A percentile compares a stretch with the other conserved stretches of the same genome.
phyloP scores from a whole-genome alignment of 2,888 invertebrate genomes.

The Lottia gigantea region DNA sequence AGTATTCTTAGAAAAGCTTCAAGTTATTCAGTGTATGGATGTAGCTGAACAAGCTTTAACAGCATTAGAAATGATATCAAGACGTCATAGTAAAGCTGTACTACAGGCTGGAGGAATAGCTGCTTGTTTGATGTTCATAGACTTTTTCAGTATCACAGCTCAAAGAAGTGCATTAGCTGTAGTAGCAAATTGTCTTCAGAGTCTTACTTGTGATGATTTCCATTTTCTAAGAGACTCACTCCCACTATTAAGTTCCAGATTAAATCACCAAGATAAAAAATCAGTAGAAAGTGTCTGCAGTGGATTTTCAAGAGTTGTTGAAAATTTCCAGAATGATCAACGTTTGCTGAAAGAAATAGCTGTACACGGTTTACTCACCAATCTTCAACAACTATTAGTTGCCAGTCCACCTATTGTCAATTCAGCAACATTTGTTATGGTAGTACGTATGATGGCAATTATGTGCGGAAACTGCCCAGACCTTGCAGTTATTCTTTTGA shows the following conservation, averaged over 20 bases:
- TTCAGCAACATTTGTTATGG: constrained; percentile 94
- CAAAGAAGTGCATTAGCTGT: constrained; percentile 96
- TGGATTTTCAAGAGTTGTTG: constrained; percentile 95
- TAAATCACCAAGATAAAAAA: constrained; percentile 88
- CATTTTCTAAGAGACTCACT: constrained; percentile 90
- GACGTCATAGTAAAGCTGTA: constrained; percentile 95
- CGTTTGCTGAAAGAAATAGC: constrained; percentile 92
- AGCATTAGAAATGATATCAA: constrained; percentile 95
- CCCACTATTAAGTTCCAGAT: constrained; percentile 80
- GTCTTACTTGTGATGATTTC: constrained; percentile 92
- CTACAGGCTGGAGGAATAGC: constrained; percentile 86
- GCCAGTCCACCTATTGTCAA: constrained; percentile 94
- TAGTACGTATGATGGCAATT: constrained; percentile 93
- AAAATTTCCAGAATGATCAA: constrained; percentile 94
- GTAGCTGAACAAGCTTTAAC: constrained; percentile 98
- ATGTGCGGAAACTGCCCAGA: constrained; percentile 97
- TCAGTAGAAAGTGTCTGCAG: constrained; percentile 97
- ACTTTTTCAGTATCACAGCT: constrained; percentile 98
- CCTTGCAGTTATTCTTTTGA: constrained; percentile 88
- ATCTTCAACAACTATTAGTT: constrained; percentile 91
- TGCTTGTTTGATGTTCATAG: constrained; percentile 94
- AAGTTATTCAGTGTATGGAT: constrained; percentile 95
- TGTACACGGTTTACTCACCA: constrained; percentile 86
- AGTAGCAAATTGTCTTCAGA: constrained; percentile 97
- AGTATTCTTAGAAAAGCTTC: constrained; percentile 86